Conservation (phyloP, 64 coral and sea anemone genomes). For the Montipora efflorescens region DNA sequence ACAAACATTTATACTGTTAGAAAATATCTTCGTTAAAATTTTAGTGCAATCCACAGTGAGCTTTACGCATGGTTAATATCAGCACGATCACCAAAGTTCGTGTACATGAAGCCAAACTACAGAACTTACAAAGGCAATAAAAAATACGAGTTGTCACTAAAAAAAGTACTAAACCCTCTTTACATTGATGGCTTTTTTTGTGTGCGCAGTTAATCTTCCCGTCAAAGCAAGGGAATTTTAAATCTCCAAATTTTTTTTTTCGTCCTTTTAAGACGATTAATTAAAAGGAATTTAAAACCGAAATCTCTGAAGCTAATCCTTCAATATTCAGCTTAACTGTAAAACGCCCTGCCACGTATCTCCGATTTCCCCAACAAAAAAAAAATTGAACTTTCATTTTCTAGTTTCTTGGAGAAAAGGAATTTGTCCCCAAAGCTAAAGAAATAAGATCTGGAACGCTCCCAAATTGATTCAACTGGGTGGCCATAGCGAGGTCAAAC, state of each 20-base stretch:
- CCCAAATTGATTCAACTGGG: not conserved
- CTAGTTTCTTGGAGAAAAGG: not conserved
- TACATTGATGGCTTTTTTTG: not conserved
- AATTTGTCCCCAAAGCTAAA: not conserved
- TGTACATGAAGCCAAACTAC: too few species aligned
- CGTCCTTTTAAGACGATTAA: slow-evolving; percentile 25
- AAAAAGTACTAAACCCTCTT: too few species aligned
- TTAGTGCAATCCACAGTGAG: too few species aligned
- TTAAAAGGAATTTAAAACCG: slow-evolving; percentile 29
- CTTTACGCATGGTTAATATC: too few species aligned
- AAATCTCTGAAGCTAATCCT: not conserved
- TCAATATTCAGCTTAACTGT: not conserved
- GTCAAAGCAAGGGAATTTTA: not conserved
- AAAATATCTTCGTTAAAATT: too few species aligned
- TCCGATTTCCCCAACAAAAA: too few species aligned
- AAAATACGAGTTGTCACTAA: too few species aligned
- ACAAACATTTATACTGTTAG: too few species aligned
- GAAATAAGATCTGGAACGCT: not conserved
- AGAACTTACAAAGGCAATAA: too few species aligned
- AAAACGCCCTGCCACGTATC: too few species aligned
- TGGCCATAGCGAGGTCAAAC: not conserved
- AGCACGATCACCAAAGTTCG: too few species aligned
- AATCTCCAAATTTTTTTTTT: slow-evolving; percentile 19
- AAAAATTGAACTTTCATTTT: not conserved
- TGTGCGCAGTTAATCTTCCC: not conserved